Conservation (phyloP, 2,888 invertebrate genomes). For the Gibbula magus region DNA sequence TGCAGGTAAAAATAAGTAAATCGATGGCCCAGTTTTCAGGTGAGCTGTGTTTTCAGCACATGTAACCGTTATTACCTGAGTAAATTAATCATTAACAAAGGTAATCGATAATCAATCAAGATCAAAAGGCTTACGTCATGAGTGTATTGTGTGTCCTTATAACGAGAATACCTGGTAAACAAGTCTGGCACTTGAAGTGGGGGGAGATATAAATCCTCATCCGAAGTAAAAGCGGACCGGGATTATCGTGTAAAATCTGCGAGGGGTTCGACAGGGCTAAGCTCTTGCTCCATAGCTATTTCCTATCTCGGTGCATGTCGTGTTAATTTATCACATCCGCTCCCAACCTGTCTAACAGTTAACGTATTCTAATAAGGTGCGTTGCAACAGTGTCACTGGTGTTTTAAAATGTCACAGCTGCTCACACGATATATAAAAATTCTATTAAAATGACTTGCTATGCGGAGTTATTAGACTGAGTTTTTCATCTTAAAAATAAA, state of each 20-base stretch:
- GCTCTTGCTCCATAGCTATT: background rate
- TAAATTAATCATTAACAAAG: background rate
- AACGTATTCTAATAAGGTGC: too few species aligned
- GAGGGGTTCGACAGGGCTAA: background rate
- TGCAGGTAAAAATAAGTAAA: constrained; percentile 1
- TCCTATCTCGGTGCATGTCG: background rate
- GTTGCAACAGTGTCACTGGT: too few species aligned
- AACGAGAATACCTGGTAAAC: background rate
- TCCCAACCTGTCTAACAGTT: background rate
- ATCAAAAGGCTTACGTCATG: background rate
- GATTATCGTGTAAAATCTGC: background rate
- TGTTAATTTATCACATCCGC: background rate
- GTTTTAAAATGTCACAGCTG: too few species aligned
- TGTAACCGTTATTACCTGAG: background rate
- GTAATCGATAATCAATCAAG: background rate
- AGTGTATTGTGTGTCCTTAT: background rate
- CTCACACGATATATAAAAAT: too few species aligned
- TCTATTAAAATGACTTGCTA: too few species aligned
- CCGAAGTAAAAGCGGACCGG: background rate
- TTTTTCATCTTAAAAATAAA: too few species aligned
- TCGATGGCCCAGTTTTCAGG: constrained; percentile 5
- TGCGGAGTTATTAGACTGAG: too few species aligned
- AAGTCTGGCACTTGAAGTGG: background rate
- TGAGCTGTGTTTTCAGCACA: background rate
- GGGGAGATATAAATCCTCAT: background rate